Conservation (phyloP, 2,797 vertebrate species). For the Thaleichthys pacificus region DNA sequence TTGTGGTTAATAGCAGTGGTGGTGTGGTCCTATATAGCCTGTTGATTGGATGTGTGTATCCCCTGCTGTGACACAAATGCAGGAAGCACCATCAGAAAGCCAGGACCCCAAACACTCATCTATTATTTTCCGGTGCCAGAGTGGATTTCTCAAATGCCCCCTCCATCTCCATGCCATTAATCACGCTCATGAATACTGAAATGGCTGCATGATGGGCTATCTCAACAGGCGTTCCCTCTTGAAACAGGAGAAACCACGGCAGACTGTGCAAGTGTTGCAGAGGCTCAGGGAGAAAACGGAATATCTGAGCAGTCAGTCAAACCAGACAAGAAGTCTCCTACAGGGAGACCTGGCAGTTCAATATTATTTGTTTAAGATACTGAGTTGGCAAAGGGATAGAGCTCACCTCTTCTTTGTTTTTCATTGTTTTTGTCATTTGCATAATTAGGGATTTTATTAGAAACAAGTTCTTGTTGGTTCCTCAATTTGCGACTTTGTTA, state of each 20-base stretch:
- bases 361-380: slow-evolving; percentile 55
- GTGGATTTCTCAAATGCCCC: slow-evolving; percentile 62
- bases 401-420: slow-evolving; percentile 3
- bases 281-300: slow-evolving; percentile 55
- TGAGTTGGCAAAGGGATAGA: slow-evolving; percentile 2
- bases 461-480: not conserved
- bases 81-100: slow-evolving; percentile 40
- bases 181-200: slow-evolving; percentile 70
- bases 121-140: slow-evolving; percentile 41
- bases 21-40: slow-evolving; percentile 28
- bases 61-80: slow-evolving; percentile 42
- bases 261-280: slow-evolving; percentile 45
- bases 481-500: not conserved
- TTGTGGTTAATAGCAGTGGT: slow-evolving; percentile 10
- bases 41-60: slow-evolving; percentile 39
- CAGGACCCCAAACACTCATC: slow-evolving; percentile 58
- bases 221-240: slow-evolving; percentile 68
- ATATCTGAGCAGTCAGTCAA: slow-evolving; percentile 53
- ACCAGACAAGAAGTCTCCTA: slow-evolving; percentile 66
- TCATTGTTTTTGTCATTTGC: slow-evolving; percentile 3
- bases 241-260: slow-evolving; percentile 67
- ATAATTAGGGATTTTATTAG: not conserved
- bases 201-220: slow-evolving; percentile 68
- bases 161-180: slow-evolving; percentile 63
- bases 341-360: slow-evolving; percentile 55